phyloP scores from a whole-genome alignment of 2,113 vertebrate genomes.

The Hippocampus comes region DNA sequence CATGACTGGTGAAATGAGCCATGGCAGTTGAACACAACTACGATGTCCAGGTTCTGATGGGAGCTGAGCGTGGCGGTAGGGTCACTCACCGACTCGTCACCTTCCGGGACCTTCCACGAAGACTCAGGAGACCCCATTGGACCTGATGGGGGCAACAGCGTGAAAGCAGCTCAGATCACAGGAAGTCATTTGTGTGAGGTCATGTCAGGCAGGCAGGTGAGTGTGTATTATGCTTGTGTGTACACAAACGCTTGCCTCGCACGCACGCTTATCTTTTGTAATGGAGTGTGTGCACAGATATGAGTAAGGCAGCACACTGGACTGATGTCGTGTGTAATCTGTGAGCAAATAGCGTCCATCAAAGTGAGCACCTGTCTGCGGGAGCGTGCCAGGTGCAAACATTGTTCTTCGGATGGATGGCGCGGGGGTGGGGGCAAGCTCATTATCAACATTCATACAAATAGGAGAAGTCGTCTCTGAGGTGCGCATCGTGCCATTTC shows the following conservation, averaged over 20 bases:
- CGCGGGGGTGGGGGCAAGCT: neutral
- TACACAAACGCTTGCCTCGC: constrained; percentile 38
- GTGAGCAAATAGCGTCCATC: constrained; percentile 70
- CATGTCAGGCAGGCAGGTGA: constrained; percentile 17
- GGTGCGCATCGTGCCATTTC: neutral
- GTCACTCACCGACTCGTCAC: constrained; percentile 78
- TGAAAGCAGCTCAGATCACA: constrained; percentile 22
- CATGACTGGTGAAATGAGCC: too few relatives aligned
- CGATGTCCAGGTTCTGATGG: too few relatives aligned
- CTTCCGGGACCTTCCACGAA: constrained; percentile 79
- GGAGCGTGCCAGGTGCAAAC: constrained; percentile 73
- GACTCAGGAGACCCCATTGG: constrained; percentile 54
- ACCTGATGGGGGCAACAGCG: neutral
- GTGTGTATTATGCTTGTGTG: constrained; percentile 11
- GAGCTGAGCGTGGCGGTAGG: neutral
- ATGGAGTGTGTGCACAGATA: constrained; percentile 51
- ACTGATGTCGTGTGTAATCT: constrained; percentile 68
- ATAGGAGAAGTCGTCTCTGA: neutral
- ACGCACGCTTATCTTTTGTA: constrained; percentile 49
- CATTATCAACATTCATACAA: neutral
- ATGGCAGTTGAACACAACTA: too few relatives aligned
- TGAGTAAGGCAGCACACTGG: constrained; percentile 62
- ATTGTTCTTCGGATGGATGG: constrained; percentile 28
- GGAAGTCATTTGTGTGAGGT: constrained; percentile 36
- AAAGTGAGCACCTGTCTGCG: constrained; percentile 70